These are phyloP conservation scores for Arvicanthis niloticus DNA, from an alignment of 2,113 vertebrate species.

Conservation along the genomic window DNA sequence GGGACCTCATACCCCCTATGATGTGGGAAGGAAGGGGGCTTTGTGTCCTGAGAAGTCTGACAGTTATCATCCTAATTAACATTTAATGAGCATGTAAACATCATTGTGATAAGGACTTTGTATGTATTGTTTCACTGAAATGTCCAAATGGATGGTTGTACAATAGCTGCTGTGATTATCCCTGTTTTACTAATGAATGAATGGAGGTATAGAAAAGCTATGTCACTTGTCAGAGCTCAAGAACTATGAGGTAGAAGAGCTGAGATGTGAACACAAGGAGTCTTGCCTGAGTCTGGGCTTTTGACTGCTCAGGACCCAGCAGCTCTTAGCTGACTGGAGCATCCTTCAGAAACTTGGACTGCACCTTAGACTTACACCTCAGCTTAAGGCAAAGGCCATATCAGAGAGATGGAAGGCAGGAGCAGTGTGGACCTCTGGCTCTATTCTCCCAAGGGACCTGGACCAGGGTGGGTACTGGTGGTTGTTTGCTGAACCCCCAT, in stretches of 20 bases:
- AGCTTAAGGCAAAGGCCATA: background rate
- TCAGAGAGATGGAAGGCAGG: background rate
- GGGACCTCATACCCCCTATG: background rate
- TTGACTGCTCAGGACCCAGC: background rate
- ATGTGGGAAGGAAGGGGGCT: background rate
- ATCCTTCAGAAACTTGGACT: background rate
- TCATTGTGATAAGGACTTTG: background rate
- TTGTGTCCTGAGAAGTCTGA: background rate
- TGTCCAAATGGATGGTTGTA: background rate
- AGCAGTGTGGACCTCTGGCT: background rate
- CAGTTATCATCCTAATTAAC: background rate
- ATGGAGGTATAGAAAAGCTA: background rate
- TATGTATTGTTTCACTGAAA: background rate
- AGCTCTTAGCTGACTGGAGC: background rate
- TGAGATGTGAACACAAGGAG: background rate
- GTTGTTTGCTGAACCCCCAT: background rate
- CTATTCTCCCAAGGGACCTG: background rate
- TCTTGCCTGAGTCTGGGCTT: background rate
- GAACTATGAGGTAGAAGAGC: background rate
- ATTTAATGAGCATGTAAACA: background rate
- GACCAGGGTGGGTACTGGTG: background rate
- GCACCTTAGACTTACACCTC: background rate
- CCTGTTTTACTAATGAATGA: background rate
- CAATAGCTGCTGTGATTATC: background rate
- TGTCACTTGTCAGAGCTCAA: background rate